Conservation (phyloP, 1,140 invertebrate genomes). For the Alviniconcha marisindica region DNA sequence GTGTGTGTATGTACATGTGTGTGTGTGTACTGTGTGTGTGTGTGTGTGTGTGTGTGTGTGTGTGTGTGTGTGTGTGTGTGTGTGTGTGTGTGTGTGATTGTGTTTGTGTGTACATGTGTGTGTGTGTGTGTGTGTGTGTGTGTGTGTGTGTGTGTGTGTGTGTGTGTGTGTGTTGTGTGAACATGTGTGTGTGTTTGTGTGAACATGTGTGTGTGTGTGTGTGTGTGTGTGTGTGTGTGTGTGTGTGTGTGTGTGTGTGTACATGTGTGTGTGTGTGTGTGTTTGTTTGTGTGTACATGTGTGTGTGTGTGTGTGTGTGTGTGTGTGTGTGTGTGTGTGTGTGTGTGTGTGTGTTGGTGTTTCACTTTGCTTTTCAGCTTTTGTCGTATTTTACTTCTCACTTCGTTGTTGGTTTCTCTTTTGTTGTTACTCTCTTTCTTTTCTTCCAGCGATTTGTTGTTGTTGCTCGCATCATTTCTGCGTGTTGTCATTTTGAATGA, state of each 20-base stretch:
- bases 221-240: neutral
- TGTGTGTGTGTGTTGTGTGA: conserved; percentile 10
- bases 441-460: too few relatives aligned
- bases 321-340: neutral
- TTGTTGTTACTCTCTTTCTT: too few relatives aligned
- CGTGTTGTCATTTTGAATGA: too few relatives aligned
- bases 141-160: conserved; percentile 11
- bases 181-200: conserved; percentile 18
- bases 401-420: too few relatives aligned
- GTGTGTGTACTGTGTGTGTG: too few relatives aligned
- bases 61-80: too few relatives aligned
- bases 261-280: neutral
- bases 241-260: conserved; percentile 3
- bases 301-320: neutral
- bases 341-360: too few relatives aligned
- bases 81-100: neutral
- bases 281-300: neutral
- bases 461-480: too few relatives aligned
- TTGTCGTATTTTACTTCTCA: too few relatives aligned
- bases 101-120: neutral
- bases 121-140: neutral
- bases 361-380: too few relatives aligned
- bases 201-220: neutral
- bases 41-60: too few relatives aligned
- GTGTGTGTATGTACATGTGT: too few relatives aligned